phyloP scores from a whole-genome alignment of 1,140 invertebrate species.

The Copidosoma floridanum region DNA sequence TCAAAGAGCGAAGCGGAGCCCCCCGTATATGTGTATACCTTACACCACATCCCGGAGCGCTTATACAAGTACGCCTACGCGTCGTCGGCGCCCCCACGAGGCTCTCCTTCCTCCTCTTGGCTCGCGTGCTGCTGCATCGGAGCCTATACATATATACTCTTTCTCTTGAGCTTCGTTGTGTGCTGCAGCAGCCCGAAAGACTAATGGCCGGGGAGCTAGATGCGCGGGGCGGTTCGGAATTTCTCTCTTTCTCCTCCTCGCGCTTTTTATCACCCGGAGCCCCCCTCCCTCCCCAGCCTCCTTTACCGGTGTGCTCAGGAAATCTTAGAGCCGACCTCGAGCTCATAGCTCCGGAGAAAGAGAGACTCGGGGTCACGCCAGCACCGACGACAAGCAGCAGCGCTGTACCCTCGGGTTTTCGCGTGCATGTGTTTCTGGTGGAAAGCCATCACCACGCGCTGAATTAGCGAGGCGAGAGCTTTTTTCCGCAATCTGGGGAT shows the following conservation, averaged over 20 bases:
- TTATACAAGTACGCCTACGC: constrained; percentile 10
- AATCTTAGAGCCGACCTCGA: background rate
- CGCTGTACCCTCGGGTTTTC: background rate
- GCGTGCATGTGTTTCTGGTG: background rate
- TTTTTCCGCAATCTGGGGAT: no score
- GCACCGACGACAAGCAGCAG: background rate
- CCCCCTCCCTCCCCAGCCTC: no score
- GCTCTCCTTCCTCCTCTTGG: background rate
- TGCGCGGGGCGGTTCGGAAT: no score
- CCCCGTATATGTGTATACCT: background rate
- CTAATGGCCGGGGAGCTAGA: constrained; percentile 32
- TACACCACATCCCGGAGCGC: background rate
- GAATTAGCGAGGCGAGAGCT: background rate
- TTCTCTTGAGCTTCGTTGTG: background rate
- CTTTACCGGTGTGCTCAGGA: no score
- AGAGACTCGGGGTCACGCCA: no score
- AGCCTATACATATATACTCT: background rate
- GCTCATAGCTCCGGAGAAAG: no score
- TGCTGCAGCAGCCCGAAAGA: constrained; percentile 11
- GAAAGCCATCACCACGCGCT: background rate
- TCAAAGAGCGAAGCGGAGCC: constrained; percentile 29
- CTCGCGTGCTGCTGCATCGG: background rate
- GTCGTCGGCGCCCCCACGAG: background rate
- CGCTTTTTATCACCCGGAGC: no score
- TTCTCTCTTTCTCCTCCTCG: no score